phyloP scores from a whole-genome alignment of 2,888 invertebrate genomes.

The Herminia tarsipennalis region DNA sequence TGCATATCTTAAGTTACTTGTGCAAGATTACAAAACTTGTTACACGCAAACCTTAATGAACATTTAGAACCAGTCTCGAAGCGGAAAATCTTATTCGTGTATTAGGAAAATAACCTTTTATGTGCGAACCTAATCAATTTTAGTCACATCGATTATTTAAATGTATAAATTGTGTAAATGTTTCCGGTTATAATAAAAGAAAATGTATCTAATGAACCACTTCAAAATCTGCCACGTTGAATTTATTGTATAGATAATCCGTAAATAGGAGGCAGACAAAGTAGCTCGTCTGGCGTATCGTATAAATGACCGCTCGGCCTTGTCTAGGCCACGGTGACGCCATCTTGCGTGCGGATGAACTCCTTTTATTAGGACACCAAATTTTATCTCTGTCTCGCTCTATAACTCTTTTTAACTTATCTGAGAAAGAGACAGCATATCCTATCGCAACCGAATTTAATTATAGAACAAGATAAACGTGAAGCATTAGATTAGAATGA shows the following conservation, averaged over 20 bases:
- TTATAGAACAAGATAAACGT: slow-evolving; percentile 56
- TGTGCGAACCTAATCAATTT: slow-evolving; percentile 14
- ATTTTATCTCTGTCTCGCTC: slow-evolving; percentile 68
- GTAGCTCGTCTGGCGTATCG: slow-evolving; percentile 74
- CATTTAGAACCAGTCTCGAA: slow-evolving; percentile 19
- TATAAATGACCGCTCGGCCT: slow-evolving; percentile 83
- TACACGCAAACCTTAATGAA: slow-evolving; percentile 21
- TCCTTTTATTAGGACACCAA: slow-evolving; percentile 75
- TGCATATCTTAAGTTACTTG: slow-evolving; percentile 33
- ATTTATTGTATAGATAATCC: slow-evolving; percentile 46
- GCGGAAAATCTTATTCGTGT: slow-evolving; percentile 29
- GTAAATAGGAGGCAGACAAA: slow-evolving; percentile 67
- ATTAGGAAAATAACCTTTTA: slow-evolving; percentile 28
- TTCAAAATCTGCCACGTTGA: slow-evolving; percentile 51
- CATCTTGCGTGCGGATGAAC: slow-evolving; percentile 77
- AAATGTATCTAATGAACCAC: slow-evolving; percentile 16
- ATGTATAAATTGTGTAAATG: slow-evolving; percentile 8
- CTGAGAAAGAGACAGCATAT: slow-evolving; percentile 53
- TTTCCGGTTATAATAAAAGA: slow-evolving; percentile 19
- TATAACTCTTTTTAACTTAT: slow-evolving; percentile 26
- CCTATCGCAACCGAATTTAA: slow-evolving; percentile 52
- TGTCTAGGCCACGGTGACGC: slow-evolving; percentile 85
- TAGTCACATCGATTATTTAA: slow-evolving; percentile 4
- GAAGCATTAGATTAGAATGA: slow-evolving; percentile 34
- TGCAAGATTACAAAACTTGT: slow-evolving; percentile 36